These are phyloP conservation scores for Conus ventricosus DNA, from an alignment of 1,140 invertebrate genomes.

Conservation along the genomic window DNA sequence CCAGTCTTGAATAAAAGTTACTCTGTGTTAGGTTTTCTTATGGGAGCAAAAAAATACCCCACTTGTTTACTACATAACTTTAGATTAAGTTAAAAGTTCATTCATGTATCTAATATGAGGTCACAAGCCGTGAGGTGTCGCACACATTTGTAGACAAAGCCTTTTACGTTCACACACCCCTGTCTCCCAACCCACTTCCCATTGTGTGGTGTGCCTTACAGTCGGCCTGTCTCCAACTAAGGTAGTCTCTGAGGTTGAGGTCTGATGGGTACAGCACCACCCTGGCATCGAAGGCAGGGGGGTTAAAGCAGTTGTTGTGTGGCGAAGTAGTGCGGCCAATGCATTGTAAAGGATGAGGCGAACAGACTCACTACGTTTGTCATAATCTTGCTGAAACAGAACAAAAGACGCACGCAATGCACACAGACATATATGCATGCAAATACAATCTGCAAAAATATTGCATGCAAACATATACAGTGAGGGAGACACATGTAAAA, in stretches of 20 bases:
- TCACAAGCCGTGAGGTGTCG: too few relatives aligned
- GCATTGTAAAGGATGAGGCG: conserved; percentile 89
- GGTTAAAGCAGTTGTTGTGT: conserved; percentile 84
- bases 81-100: too few relatives aligned
- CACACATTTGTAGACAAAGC: too few relatives aligned
- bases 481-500: too few relatives aligned
- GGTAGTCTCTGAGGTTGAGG: conserved; percentile 91
- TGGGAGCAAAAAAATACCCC: too few relatives aligned
- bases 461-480: neutral
- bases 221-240: conserved; percentile 97
- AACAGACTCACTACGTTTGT: conserved; percentile 92
- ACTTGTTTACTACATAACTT: too few relatives aligned
- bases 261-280: conserved; percentile 92
- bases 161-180: too few relatives aligned
- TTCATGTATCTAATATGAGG: too few relatives aligned
- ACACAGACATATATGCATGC: too few relatives aligned
- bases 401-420: neutral
- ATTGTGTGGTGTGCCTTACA: conserved; percentile 75
- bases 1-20: too few relatives aligned
- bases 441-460: neutral
- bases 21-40: too few relatives aligned
- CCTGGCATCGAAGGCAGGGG: conserved; percentile 93
- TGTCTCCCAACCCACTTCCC: too few relatives aligned
- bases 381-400: conserved; percentile 83
- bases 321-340: conserved; percentile 89